These are phyloP conservation scores for Melikaiella ostensackeni DNA, from an alignment of 2,888 invertebrate genomes.

Conservation along the genomic window DNA sequence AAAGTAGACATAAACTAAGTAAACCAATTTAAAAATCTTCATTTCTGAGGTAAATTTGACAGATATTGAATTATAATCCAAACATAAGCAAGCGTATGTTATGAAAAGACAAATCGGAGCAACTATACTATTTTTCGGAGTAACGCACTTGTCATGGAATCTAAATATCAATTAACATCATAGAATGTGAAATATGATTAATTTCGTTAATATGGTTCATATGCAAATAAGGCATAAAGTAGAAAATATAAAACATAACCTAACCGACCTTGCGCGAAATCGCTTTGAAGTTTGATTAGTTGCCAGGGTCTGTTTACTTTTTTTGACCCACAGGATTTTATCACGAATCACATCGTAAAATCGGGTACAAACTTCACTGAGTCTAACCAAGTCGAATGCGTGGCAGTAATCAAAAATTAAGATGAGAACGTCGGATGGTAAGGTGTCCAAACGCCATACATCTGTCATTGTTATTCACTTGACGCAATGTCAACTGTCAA, in stretches of 20 bases:
- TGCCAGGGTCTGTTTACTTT: conserved; percentile 66
- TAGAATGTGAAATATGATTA: no score
- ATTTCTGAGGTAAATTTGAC: no score
- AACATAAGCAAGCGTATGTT: no score
- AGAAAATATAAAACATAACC: conserved; percentile 38
- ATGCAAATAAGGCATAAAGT: neutral
- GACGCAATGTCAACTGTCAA: neutral
- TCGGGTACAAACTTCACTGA: conserved; percentile 78
- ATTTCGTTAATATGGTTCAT: no score
- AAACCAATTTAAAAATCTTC: neutral
- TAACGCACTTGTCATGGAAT: no score
- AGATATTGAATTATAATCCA: no score
- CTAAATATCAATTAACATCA: no score
- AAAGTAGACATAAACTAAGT: neutral
- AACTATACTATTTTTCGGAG: no score
- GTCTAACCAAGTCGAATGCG: conserved; percentile 77
- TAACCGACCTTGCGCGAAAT: conserved; percentile 68
- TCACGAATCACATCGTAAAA: conserved; percentile 78
- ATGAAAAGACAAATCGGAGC: no score
- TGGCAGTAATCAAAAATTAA: conserved; percentile 79
- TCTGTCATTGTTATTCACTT: conserved; percentile 64
- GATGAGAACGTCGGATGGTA: conserved; percentile 78
- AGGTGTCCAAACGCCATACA: conserved; percentile 65
- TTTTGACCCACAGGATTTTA: conserved; percentile 73
- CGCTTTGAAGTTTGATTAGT: conserved; percentile 71